phyloP scores from a whole-genome alignment of 30 jellyfish, hydroid and myxozoan species.

The Turritopsis rubra region DNA sequence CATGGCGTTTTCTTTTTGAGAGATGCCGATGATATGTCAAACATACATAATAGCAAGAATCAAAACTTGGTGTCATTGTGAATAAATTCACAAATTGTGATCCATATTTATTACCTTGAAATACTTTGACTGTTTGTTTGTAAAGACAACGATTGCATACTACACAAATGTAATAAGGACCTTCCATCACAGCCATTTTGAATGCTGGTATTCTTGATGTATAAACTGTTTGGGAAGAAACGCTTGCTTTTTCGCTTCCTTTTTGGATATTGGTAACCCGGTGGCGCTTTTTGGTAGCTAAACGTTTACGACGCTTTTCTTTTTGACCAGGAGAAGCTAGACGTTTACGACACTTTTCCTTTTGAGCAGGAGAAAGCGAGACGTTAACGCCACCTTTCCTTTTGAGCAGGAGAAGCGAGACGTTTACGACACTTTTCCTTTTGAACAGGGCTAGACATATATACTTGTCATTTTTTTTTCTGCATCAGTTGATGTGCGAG shows the following conservation, averaged over 20 bases:
- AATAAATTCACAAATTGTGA: too few species aligned
- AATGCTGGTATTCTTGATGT: neutral
- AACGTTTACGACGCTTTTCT: neutral
- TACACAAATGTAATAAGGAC: neutral
- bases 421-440: neutral
- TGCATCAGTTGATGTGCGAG: too few species aligned
- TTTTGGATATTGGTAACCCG: too few species aligned
- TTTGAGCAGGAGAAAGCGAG: neutral
- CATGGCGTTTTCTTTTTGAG: too few species aligned
- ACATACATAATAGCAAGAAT: neutral
- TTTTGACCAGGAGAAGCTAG: too few species aligned
- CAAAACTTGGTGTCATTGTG: neutral
- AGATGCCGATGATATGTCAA: constrained; percentile 5
- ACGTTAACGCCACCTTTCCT: neutral
- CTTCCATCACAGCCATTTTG: neutral
- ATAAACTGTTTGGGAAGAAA: neutral
- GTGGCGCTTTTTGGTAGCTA: too few species aligned
- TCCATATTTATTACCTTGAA: neutral
- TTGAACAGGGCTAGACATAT: too few species aligned
- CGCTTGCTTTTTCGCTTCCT: neutral
- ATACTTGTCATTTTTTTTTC: too few species aligned
- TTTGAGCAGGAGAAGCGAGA: too few species aligned
- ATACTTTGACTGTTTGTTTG: neutral
- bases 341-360: neutral
- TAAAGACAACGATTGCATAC: constrained; percentile 3